Percentiles rank a stretch among this genome's conserved stretches.
Evolutionary conservation across 2,113 vertebrate species (phyloP).

Genomic region (Rutilus rutilus): DNA sequence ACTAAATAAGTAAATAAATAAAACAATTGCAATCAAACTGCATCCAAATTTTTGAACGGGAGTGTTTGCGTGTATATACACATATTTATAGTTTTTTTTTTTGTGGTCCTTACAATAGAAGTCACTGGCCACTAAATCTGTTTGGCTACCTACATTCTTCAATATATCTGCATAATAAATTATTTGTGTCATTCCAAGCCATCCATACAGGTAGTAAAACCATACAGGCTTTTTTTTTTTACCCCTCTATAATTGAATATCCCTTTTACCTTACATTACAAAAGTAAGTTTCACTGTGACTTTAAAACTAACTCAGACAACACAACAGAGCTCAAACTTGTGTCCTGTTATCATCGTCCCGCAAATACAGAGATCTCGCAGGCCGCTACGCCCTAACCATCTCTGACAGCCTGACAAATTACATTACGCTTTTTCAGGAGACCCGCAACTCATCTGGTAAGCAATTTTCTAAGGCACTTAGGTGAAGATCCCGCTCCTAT

Average conservation of each 20-base stretch:
- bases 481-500: background rate
- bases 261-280: background rate
- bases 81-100: too few species aligned
- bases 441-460: constrained; percentile 5
- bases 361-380: background rate
- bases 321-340: background rate
- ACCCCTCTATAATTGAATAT: background rate
- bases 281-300: background rate
- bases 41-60: too few species aligned
- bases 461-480: constrained; percentile 35
- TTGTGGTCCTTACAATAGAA: too few species aligned
- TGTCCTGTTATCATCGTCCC: background rate
- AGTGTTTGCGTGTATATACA: too few species aligned
- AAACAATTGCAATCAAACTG: too few species aligned
- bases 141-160: too few species aligned
- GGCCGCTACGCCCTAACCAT: background rate
- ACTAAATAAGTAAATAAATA: too few species aligned
- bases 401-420: constrained; percentile 52
- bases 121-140: too few species aligned
- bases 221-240: background rate
- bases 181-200: too few species aligned
- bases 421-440: constrained; percentile 48
- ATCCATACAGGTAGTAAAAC: too few species aligned
- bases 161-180: too few species aligned
- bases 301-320: background rate